phyloP scores from a whole-genome alignment of 2,888 invertebrate species.

The Pilophorus perplexus region DNA sequence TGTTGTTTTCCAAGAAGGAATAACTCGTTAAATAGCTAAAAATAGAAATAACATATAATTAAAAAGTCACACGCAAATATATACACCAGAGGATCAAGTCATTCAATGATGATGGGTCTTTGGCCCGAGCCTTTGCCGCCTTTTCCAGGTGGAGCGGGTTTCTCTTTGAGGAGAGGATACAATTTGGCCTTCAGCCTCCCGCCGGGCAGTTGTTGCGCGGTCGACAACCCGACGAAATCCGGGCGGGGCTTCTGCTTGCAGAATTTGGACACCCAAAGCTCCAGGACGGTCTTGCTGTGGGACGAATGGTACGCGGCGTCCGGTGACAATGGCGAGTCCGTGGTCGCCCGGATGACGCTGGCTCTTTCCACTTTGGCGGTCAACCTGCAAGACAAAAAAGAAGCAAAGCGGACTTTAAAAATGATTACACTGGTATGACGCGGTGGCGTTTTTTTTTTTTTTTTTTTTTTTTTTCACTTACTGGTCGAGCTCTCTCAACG shows the following conservation, averaged over 20 bases:
- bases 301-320: slow-evolving; percentile 38
- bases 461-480: no score
- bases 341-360: slow-evolving; percentile 68
- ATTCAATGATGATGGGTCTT: not conserved
- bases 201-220: slow-evolving; percentile 50
- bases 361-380: slow-evolving; percentile 52
- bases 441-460: no score
- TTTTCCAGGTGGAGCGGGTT: slow-evolving; percentile 2
- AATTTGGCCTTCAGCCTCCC: slow-evolving; percentile 65
- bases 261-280: slow-evolving; percentile 46
- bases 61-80: no score
- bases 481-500: slow-evolving; percentile 60
- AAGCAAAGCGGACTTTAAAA: no score
- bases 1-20: no score
- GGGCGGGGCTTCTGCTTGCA: slow-evolving; percentile 51
- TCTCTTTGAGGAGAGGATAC: slow-evolving; percentile 67
- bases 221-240: slow-evolving; percentile 61
- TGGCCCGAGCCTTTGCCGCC: slow-evolving; percentile 9
- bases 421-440: no score
- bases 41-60: no score
- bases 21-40: no score
- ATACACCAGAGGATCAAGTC: no score
- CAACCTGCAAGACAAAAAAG: slow-evolving; percentile 44
- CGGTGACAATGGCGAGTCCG: slow-evolving; percentile 77
- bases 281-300: slow-evolving; percentile 44